Conservation (phyloP, 2,888 invertebrate species). For the Pimpla rufipes region DNA sequence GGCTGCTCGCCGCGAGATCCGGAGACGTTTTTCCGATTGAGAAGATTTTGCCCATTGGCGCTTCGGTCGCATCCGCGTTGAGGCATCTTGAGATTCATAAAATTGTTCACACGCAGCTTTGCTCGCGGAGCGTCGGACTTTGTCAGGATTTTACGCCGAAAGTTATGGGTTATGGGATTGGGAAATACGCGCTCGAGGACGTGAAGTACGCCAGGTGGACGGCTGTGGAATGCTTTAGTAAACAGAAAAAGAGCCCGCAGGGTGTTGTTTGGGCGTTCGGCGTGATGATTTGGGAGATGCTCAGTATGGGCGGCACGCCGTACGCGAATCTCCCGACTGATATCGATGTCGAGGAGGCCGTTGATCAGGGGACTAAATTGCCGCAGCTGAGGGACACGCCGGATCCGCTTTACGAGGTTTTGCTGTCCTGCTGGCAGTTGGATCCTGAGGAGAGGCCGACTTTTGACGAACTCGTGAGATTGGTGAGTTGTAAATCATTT, state of each 20-base stretch:
- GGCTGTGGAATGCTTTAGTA: conserved; percentile 91
- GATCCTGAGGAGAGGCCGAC: conserved; percentile 93
- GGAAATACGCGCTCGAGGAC: conserved; percentile 89
- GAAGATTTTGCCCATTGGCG: conserved; percentile 83
- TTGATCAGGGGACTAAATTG: conserved; percentile 90
- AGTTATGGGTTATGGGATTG: conserved; percentile 91
- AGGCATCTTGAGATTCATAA: conserved; percentile 85
- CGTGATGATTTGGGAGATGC: conserved; percentile 93
- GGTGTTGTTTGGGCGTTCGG: conserved; percentile 95
- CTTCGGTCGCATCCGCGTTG: conserved; percentile 86
- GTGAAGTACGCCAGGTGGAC: conserved; percentile 93
- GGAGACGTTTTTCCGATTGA: conserved; percentile 80
- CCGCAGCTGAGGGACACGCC: conserved; percentile 91
- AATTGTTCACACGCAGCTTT: conserved; percentile 91
- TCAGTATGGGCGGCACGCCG: conserved; percentile 92
- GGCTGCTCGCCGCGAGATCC: conserved; percentile 85
- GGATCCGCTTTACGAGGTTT: conserved; percentile 93
- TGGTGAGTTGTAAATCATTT: conserved; percentile 75
- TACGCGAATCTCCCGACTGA: conserved; percentile 90
- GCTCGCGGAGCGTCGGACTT: conserved; percentile 91
- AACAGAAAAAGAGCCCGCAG: conserved; percentile 88
- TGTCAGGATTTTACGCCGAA: conserved; percentile 90
- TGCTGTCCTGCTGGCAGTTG: conserved; percentile 94
- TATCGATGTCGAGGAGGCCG: conserved; percentile 85
- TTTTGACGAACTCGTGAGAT: conserved; percentile 88